Evolutionary conservation across 1,140 invertebrate genomes (phyloP).

Genomic region (Coelopa frigida): DNA sequence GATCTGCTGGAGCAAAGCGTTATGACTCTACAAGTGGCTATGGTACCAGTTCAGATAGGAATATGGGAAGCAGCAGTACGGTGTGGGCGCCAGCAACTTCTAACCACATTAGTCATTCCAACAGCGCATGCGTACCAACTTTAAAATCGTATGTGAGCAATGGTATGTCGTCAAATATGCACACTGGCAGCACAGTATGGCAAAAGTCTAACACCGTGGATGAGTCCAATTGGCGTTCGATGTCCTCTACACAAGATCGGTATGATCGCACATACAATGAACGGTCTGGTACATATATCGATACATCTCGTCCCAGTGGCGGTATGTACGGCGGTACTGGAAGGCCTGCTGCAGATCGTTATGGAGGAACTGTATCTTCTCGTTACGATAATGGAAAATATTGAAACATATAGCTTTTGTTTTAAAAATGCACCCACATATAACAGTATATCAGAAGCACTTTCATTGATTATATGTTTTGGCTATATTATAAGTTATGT

Average conservation of each 20-base stretch:
- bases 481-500: too few species aligned
- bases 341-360: slow-evolving; percentile 31
- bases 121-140: slow-evolving; percentile 14
- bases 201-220: slow-evolving; percentile 29
- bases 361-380: slow-evolving; percentile 27
- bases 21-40: slow-evolving; percentile 36
- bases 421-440: too few species aligned
- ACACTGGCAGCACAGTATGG: slow-evolving; percentile 21
- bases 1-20: slow-evolving; percentile 28
- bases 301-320: too few species aligned
- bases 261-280: slow-evolving; percentile 42
- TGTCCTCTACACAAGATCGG: slow-evolving; percentile 27
- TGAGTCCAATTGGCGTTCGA: slow-evolving; percentile 33
- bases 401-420: too few species aligned
- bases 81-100: too few species aligned
- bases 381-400: too few species aligned
- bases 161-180: slow-evolving; percentile 33
- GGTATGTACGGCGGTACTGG: slow-evolving; percentile 35
- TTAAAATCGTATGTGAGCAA: slow-evolving; percentile 35
- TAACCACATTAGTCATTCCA: too few species aligned
- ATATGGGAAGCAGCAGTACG: slow-evolving; percentile 19
- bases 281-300: slow-evolving; percentile 20
- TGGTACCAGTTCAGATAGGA: slow-evolving; percentile 27
- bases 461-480: too few species aligned
- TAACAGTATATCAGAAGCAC: too few species aligned